Base-by-base conservation (phyloP, 2,888 invertebrate genomes). In the Habrosyne pyritoides region DNA sequence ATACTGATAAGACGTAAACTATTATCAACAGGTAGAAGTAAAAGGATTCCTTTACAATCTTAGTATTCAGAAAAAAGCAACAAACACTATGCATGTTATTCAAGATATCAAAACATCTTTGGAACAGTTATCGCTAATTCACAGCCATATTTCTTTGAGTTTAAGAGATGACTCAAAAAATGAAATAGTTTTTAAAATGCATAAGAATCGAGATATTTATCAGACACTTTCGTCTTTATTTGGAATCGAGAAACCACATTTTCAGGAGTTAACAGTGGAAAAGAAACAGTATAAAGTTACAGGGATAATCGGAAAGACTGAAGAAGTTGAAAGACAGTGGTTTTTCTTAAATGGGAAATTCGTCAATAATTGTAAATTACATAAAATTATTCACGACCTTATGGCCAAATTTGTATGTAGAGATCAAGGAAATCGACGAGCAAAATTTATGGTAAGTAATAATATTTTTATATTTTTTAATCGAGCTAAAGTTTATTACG, bases 271-370 rank as follows among this genome's bases (percentile, higher is more conserved):
- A 12, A 80, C 79, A 65, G 81, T 91, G 12, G 86, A 91, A 71
- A 91, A 91, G 53, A 81, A 82, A 60, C 63, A 80, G 53, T 93
- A 94, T 64, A 89, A 86, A 69, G 84, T 95, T 10, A 87, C 86
- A 61, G 95, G 94, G 0, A 93, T 93, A 64, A 87, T 96, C 55
- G 92, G 93, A 47, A 94, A 89, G 63, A 66, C 59, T 54, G 63
- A 54, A 3, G 70, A 73, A 7, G 12, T 59, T 30, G 71, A 67
- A 36, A 67, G 64, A 50, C 77, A 95, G 69, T 95, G 94, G 84
- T 84, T 96, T 50, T 96, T 93, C 81, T 87, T 96, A 5, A 96
- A 96, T 84, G 94, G 93, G 64, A 88, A 94, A 63, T 89, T 91
- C 47, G 77, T 96, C 2, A 66, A 83, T 51, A 93, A 92, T 58